Evolutionary conservation across 2,888 invertebrate genomes (phyloP), one percentile per base, ranked within the genome.

Genomic region (Ormyrus rosae): DNA sequence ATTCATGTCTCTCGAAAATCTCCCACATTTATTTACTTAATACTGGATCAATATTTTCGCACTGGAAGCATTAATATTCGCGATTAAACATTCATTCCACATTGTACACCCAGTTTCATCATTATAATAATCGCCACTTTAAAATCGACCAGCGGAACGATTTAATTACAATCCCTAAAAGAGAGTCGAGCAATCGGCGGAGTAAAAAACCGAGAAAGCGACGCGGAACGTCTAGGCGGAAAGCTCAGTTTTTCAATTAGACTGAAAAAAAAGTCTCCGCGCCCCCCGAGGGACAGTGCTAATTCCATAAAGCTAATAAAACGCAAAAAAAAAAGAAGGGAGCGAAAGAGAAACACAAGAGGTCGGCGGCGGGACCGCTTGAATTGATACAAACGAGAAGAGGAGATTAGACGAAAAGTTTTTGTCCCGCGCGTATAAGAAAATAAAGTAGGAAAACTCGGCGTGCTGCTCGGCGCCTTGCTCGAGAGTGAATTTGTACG

Each of bases 301-400:
- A 65, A 75, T 67, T 75, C 34, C 50, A 75, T 75, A 67, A 51
- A 56, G 45, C 69, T n/a, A 6, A 19, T 9, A 46, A 34, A 19
- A 7, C 34, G 10, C 34, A 19, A 19, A 61, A n/a, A 13, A 13
- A 55, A 60, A 51, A 50, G 58, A n/a, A 71, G 58, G 58, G 48
- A 45, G 48, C 13, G 48, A 55, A 68, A 34, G 34, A 34, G 34
- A 34, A 34, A 34, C 34, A 34, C 34, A 34, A 34, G 34, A 34
- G 34, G 34, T 34, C 34, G 34, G 34, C 34, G 34, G 67, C 45
- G 56, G 6, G 56, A 45, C 50, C 51, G 11, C 53, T 48, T 6
- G 68, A 80, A 80, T 72, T 76, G 72, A 80, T 80, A 72, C 76
- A 80, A 80, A 72, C 72, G 80, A 80, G 19, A 69, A 80, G 56